A percentile compares a stretch with the other conserved stretches of the same genome.
phyloP scores from a whole-genome alignment of 2,113 vertebrate genomes.

The Scatophagus argus region DNA sequence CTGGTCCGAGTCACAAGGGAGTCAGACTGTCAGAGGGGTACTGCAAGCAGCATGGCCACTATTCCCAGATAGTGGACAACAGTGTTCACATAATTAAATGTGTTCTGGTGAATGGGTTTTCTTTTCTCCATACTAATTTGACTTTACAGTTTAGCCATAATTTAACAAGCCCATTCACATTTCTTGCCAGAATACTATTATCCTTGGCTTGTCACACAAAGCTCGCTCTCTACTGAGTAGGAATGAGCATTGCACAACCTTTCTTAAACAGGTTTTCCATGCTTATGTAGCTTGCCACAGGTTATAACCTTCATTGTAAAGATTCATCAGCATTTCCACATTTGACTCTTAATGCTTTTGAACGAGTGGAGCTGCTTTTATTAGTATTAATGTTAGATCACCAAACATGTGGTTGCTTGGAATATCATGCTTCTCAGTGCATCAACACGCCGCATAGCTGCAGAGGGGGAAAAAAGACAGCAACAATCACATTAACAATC shows the following conservation, averaged over 20 bases:
- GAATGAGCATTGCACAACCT: background rate
- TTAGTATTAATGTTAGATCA: slow-evolving; percentile 38
- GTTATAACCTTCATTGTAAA: background rate
- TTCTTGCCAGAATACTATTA: background rate
- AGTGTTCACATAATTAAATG: background rate
- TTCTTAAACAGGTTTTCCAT: background rate
- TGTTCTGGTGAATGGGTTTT: slow-evolving; percentile 10
- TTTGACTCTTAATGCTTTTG: slow-evolving; percentile 14
- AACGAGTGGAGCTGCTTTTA: slow-evolving; percentile 16
- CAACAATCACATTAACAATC: background rate
- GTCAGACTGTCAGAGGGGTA: slow-evolving; percentile 21
- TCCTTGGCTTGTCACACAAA: slow-evolving; percentile 12
- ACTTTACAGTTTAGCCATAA: slow-evolving; percentile 4
- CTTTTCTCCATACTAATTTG: background rate
- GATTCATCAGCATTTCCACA: slow-evolving; percentile 21
- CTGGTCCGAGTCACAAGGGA: slow-evolving; percentile 19
- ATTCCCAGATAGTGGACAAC: background rate
- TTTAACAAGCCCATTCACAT: background rate
- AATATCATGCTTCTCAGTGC: slow-evolving; percentile 10
- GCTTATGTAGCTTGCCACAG: background rate
- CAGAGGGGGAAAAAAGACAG: slow-evolving; percentile 3
- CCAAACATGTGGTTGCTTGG: slow-evolving; percentile 33
- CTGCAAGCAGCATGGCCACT: background rate
- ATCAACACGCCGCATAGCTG: slow-evolving; percentile 25
- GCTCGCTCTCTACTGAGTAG: background rate